These are phyloP conservation scores for Anoura caudifer DNA, from an alignment of 2,113 vertebrate genomes.

Conservation along the genomic window DNA sequence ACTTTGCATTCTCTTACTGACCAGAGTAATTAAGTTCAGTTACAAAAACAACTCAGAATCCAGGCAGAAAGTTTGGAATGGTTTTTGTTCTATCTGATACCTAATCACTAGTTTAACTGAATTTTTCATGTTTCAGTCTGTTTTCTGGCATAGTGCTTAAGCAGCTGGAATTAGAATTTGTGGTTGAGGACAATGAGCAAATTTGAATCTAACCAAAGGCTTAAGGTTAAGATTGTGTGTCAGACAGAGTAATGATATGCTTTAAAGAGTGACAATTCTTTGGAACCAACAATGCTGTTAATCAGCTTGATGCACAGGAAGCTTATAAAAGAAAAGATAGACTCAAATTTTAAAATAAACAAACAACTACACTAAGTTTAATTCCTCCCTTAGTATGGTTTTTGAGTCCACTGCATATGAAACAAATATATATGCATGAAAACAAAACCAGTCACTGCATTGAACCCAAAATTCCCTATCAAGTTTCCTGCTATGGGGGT, in stretches of 20 bases:
- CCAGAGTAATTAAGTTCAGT: background rate
- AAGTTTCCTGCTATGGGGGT: constrained; percentile 64
- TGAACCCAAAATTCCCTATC: constrained; percentile 69
- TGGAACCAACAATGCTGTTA: background rate
- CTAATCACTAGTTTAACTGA: background rate
- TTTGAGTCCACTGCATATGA: constrained; percentile 51
- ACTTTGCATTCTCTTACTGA: background rate
- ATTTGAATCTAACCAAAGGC: constrained; percentile 20
- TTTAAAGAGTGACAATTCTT: background rate
- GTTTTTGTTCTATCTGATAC: background rate
- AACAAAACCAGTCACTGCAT: constrained; percentile 69
- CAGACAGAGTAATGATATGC: background rate
- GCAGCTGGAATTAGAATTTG: background rate
- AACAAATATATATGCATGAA: constrained; percentile 38
- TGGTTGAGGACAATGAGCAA: background rate
- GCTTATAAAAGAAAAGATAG: background rate
- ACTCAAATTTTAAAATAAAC: background rate
- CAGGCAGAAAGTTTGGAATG: background rate
- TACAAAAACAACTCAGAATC: constrained; percentile 12
- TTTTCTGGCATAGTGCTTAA: background rate
- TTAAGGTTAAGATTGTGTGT: background rate
- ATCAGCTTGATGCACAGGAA: background rate
- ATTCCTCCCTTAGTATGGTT: background rate
- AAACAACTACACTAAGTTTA: background rate
- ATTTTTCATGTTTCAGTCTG: background rate